Evolutionary conservation across 2,113 vertebrate genomes (phyloP).

Genomic region (Eolophus roseicapilla): DNA sequence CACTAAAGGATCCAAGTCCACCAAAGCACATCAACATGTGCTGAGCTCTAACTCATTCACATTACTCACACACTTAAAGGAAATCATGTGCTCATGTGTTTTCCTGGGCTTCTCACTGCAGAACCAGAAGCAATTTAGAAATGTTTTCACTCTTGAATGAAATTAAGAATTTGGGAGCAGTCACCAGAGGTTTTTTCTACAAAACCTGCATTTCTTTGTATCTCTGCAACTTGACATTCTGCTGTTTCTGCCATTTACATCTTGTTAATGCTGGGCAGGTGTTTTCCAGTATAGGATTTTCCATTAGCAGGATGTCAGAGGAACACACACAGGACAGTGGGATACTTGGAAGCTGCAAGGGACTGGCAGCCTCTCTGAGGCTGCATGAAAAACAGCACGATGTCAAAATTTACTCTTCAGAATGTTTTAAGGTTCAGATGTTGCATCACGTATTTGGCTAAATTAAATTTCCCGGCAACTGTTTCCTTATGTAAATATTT

Average conservation of each 20-base stretch:
- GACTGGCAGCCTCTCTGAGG: constrained; percentile 58
- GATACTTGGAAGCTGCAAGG: constrained; percentile 63
- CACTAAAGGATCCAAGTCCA: constrained; percentile 20
- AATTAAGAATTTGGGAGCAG: constrained; percentile 61
- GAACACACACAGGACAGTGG: constrained; percentile 69
- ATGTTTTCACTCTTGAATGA: constrained; percentile 56
- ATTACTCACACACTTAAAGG: constrained; percentile 18
- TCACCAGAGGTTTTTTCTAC: constrained; percentile 46
- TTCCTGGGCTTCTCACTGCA: constrained; percentile 6
- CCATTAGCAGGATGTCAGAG: constrained; percentile 79
- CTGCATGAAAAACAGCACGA: constrained; percentile 23
- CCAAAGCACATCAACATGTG: constrained; percentile 31
- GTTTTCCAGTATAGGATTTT: constrained; percentile 71
- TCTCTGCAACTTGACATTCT: constrained; percentile 62
- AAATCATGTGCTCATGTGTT: background rate
- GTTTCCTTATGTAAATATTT: constrained; percentile 68
- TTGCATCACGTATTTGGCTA: constrained; percentile 59
- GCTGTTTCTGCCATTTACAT: constrained; percentile 73
- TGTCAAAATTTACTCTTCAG: constrained; percentile 18
- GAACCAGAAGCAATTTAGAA: constrained; percentile 47
- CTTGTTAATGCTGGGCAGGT: constrained; percentile 77
- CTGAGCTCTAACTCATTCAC: constrained; percentile 21
- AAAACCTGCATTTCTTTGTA: constrained; percentile 53
- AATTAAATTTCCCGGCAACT: constrained; percentile 70
- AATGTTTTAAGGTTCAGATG: constrained; percentile 47